Evolutionary conservation across 23 tunicate species (phyloP).

Genomic region (Diplosoma virens): DNA sequence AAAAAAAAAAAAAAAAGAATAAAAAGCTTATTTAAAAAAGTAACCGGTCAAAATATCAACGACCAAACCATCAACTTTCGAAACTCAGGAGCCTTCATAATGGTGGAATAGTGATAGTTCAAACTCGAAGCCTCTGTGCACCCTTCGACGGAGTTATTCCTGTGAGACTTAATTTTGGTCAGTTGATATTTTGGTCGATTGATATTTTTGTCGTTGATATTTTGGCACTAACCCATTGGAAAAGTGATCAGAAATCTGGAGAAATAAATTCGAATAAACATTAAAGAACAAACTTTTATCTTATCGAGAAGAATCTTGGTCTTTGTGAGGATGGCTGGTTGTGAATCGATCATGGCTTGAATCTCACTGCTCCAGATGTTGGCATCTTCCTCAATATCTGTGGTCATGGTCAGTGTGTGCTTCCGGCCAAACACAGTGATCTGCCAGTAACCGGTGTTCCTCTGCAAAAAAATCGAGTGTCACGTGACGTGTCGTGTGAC

Average conservation of each 20-base stretch:
- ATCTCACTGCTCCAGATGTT: conserved; percentile 86
- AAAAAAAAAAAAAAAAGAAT: too few species aligned
- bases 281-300: conserved; percentile 41
- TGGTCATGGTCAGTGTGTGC: conserved; percentile 58
- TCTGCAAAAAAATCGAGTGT: conserved; percentile 63
- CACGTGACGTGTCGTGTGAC: too few species aligned
- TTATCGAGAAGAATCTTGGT: conserved; percentile 60
- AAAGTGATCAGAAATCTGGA: too few species aligned
- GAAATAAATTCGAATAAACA: not conserved
- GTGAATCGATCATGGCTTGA: conserved; percentile 63
- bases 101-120: too few species aligned
- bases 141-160: too few species aligned
- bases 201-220: not conserved
- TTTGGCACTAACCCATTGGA: not conserved
- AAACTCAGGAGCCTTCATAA: too few species aligned
- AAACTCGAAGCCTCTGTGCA: too few species aligned
- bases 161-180: too few species aligned
- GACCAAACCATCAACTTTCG: too few species aligned
- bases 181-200: too few species aligned
- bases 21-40: too few species aligned
- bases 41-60: too few species aligned
- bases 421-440: conserved; percentile 74
- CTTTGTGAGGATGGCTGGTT: conserved; percentile 55
- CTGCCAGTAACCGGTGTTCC: conserved; percentile 77
- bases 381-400: conserved; percentile 77